Conservation (phyloP, 2,888 invertebrate species). For the Apamea anceps region DNA sequence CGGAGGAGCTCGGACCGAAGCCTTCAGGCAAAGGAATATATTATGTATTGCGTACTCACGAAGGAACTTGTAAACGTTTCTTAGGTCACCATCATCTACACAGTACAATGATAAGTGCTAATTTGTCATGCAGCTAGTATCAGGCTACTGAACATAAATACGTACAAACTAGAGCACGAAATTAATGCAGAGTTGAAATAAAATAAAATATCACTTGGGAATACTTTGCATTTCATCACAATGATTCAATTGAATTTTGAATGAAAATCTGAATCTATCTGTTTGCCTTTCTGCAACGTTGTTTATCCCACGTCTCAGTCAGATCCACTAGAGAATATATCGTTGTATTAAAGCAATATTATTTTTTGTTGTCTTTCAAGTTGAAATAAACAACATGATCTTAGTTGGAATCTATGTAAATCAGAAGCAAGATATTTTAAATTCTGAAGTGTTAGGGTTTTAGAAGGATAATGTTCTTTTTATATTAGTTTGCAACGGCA, state of each 20-base stretch:
- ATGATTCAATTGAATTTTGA: too few relatives aligned
- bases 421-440: too few relatives aligned
- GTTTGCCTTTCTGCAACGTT: background rate
- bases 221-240: too few relatives aligned
- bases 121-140: background rate
- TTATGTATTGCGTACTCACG: background rate
- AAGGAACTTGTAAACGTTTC: too few relatives aligned
- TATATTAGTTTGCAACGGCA: background rate
- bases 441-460: background rate
- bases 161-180: background rate
- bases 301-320: background rate
- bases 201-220: too few relatives aligned
- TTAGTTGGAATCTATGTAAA: too few relatives aligned
- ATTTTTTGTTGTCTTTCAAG: too few relatives aligned
- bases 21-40: background rate
- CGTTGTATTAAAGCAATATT: background rate
- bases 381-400: too few relatives aligned
- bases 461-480: background rate
- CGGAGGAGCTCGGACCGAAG: background rate
- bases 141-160: background rate
- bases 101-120: background rate
- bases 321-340: background rate
- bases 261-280: background rate
- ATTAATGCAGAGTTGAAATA: background rate
- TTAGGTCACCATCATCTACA: too few relatives aligned